These are phyloP conservation scores for Copidosoma floridanum DNA, from an alignment of 1,140 invertebrate genomes.

Conservation along the genomic window DNA sequence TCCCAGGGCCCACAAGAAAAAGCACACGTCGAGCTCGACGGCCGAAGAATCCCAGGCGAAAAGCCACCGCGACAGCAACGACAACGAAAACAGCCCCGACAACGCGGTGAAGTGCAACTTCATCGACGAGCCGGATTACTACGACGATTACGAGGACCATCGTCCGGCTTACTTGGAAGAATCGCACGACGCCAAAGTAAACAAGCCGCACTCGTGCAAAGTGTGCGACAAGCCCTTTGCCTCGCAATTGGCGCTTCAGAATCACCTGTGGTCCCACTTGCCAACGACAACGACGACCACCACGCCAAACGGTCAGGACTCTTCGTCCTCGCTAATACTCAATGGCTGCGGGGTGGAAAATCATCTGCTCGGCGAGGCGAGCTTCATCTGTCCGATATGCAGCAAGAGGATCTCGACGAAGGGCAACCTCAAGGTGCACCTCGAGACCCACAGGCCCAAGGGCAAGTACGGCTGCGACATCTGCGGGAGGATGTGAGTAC, in stretches of 20 bases:
- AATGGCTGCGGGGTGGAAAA: constrained; percentile 8
- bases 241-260: constrained; percentile 58
- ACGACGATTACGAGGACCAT: constrained; percentile 31
- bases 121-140: no score
- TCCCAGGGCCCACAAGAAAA: neutral
- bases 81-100: constrained; percentile 27
- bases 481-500: constrained; percentile 70
- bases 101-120: no score
- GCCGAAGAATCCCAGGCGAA: no score
- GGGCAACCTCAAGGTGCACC: constrained; percentile 65
- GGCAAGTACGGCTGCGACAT: constrained; percentile 66
- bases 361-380: constrained; percentile 30
- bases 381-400: constrained; percentile 63
- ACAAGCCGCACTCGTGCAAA: constrained; percentile 57
- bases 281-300: constrained; percentile 25
- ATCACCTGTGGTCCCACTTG: constrained; percentile 61
- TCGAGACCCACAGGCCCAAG: constrained; percentile 65
- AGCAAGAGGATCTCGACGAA: constrained; percentile 64
- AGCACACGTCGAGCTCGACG: no score
- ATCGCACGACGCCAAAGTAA: constrained; percentile 35
- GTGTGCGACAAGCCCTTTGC: constrained; percentile 56
- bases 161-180: constrained; percentile 31
- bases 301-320: neutral
- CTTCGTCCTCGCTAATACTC: no score
- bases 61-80: constrained; percentile 21